These are phyloP conservation scores for Prunella strophiata DNA, from an alignment of 2,797 vertebrate species.

Conservation along the genomic window DNA sequence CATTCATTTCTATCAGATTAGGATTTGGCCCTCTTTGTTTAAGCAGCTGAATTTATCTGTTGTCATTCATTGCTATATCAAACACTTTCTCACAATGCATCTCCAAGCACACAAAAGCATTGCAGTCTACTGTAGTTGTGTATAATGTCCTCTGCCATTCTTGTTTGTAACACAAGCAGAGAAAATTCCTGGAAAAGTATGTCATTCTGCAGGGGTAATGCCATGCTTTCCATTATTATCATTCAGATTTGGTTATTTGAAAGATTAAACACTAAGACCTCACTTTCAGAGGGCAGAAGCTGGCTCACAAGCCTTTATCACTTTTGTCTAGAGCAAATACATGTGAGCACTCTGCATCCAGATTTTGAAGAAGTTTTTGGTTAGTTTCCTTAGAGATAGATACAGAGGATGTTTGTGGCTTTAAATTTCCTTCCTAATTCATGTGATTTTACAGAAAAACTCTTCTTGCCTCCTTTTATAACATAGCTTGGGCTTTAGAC, in stretches of 20 bases:
- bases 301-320: background rate
- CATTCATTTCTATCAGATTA: background rate
- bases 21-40: background rate
- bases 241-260: background rate
- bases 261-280: background rate
- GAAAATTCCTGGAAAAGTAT: background rate
- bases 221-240: background rate
- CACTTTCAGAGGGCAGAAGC: background rate
- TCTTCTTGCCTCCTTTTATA: background rate
- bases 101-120: background rate
- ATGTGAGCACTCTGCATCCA: background rate
- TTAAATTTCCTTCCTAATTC: slow-evolving; percentile 24
- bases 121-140: background rate
- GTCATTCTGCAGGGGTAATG: background rate
- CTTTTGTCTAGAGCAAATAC: background rate
- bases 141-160: background rate
- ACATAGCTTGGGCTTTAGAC: background rate
- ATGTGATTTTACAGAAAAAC: background rate
- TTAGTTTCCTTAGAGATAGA: background rate
- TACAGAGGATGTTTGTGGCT: slow-evolving; percentile 7
- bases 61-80: background rate
- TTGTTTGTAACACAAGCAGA: background rate
- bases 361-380: background rate
- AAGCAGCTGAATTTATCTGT: background rate
- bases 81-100: background rate